A percentile compares a stretch with the other conserved stretches of the same genome.
phyloP scores from a whole-genome alignment of 2,113 vertebrate species.

The Ploceus nigricollis region DNA sequence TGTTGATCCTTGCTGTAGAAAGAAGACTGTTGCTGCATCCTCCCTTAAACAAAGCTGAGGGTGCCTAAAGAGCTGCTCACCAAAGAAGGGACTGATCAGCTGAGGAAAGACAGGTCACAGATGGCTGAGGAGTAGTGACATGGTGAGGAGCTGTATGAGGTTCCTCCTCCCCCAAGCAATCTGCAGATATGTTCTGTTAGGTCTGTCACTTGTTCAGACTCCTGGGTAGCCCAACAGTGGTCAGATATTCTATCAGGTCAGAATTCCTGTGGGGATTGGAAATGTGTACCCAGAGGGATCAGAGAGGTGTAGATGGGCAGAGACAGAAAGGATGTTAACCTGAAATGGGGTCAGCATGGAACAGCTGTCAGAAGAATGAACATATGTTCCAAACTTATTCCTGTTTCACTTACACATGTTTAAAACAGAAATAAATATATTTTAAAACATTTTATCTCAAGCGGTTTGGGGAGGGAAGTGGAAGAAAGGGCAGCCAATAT shows the following conservation, averaged over 20 bases:
- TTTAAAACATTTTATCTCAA: neutral
- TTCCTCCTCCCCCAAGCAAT: neutral
- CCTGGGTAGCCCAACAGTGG: neutral
- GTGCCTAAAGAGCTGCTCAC: neutral
- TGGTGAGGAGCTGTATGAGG: neutral
- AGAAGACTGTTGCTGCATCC: neutral
- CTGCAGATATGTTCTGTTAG: neutral
- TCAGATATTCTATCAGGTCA: neutral
- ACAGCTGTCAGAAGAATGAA: neutral
- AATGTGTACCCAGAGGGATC: neutral
- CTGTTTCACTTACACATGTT: neutral
- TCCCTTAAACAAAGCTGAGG: neutral
- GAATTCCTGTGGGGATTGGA: neutral
- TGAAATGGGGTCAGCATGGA: neutral
- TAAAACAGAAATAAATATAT: neutral
- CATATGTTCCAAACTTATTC: neutral
- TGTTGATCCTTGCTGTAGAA: neutral
- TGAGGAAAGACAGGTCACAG: neutral
- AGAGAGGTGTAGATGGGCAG: neutral
- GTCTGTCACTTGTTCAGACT: neutral
- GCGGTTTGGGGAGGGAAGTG: neutral
- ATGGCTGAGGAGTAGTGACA: neutral
- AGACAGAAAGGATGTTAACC: neutral
- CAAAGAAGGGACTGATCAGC: neutral
- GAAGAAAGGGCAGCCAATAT: neutral